Evolutionary conservation across 2,113 vertebrate species (phyloP).

Genomic region (Lepus americanus): DNA sequence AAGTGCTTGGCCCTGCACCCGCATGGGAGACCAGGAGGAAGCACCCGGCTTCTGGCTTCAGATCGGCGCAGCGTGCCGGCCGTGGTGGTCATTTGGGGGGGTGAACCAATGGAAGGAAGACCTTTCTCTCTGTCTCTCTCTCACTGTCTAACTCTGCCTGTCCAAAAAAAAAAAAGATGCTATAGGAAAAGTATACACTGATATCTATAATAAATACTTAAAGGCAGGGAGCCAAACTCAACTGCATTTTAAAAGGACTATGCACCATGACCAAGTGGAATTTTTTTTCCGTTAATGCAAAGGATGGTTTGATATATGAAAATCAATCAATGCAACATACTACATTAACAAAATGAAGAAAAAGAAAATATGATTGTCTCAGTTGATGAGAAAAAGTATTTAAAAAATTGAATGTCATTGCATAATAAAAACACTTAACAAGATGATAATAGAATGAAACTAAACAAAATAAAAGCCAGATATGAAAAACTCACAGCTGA

Average conservation of each 20-base stretch:
- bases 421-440: background rate
- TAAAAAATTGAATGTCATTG: background rate
- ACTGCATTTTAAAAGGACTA: background rate
- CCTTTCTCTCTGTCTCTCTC: too few species aligned
- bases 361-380: background rate
- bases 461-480: background rate
- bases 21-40: too few species aligned
- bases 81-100: too few species aligned
- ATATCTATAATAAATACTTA: background rate
- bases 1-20: too few species aligned
- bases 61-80: too few species aligned
- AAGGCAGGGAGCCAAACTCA: background rate
- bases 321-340: background rate
- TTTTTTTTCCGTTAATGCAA: conserved; percentile 1
- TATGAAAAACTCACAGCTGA: background rate
- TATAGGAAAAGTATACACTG: background rate
- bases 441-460: background rate
- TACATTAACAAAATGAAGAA: background rate
- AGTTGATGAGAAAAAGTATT: background rate
- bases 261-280: background rate
- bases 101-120: too few species aligned
- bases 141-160: too few species aligned
- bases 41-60: too few species aligned
- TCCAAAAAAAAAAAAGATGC: background rate
- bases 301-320: background rate